A percentile compares a stretch with the other conserved stretches of the same genome.
phyloP scores from a whole-genome alignment of 2,797 vertebrate genomes.

The Channa striata region DNA sequence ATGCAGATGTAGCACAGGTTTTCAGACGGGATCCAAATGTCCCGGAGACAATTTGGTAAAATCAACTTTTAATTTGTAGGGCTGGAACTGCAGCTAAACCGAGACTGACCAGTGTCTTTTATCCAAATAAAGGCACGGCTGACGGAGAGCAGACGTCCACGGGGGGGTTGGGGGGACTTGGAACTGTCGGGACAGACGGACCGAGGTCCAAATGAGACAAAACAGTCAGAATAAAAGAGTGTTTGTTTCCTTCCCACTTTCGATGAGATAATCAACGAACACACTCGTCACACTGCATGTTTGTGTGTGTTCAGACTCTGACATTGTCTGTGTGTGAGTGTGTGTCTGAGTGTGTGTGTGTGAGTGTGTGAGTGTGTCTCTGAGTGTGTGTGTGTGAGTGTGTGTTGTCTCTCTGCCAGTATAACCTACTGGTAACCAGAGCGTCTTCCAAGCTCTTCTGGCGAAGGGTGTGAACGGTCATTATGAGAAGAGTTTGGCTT shows the following conservation, averaged over 20 bases:
- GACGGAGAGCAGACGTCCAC: conserved; percentile 16
- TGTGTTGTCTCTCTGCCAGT: conserved; percentile 46
- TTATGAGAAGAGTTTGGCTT: conserved; percentile 58
- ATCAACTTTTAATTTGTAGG: too few relatives aligned
- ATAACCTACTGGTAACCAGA: conserved; percentile 54
- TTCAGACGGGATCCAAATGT: too few relatives aligned
- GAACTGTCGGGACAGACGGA: not conserved
- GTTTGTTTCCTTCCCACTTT: conserved; percentile 36
- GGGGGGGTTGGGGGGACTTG: conserved; percentile 5
- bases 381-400: conserved; percentile 37
- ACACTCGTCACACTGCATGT: conserved; percentile 19
- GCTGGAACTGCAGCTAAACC: too few relatives aligned
- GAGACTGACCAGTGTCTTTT: conserved; percentile 6
- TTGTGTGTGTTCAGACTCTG: not conserved
- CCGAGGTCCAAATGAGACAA: conserved; percentile 23
- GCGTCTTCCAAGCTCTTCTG: conserved; percentile 59
- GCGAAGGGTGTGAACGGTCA: conserved; percentile 50
- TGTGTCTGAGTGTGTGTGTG: conserved; percentile 14
- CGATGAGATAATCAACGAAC: conserved; percentile 51
- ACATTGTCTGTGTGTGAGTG: conserved; percentile 15
- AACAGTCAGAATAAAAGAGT: conserved; percentile 26
- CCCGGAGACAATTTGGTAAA: too few relatives aligned
- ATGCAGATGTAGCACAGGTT: not conserved
- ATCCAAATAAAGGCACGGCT: conserved; percentile 26
- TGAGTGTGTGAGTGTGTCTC: conserved; percentile 14